Conservation (phyloP, 2,113 vertebrate species). For the Arenaria interpres region DNA sequence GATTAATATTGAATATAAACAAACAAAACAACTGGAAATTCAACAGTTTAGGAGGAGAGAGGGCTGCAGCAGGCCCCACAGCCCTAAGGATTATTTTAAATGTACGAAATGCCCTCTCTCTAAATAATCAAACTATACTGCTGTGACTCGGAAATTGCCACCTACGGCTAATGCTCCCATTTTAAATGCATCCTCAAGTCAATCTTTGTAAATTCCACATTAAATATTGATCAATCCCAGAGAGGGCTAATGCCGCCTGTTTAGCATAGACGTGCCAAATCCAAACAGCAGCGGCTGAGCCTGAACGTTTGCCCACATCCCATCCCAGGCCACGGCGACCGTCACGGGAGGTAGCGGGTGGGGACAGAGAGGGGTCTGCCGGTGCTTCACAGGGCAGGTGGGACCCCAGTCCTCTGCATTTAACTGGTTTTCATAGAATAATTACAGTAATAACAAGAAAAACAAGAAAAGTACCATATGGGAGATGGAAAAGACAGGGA, state of each 20-base stretch:
- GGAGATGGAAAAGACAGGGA: background rate
- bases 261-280: conserved; percentile 50
- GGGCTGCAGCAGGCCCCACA: background rate
- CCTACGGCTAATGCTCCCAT: conserved; percentile 77
- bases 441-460: background rate
- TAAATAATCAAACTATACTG: conserved; percentile 52
- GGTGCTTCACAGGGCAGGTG: background rate
- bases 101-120: conserved; percentile 9
- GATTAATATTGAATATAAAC: background rate
- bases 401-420: background rate
- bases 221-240: conserved; percentile 81
- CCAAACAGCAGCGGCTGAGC: background rate
- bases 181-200: conserved; percentile 77
- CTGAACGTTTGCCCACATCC: background rate
- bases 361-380: background rate
- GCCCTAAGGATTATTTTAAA: background rate
- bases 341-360: accelerated
- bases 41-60: conserved; percentile 8
- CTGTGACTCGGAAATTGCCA: conserved; percentile 75
- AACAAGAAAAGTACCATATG: background rate
- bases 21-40: background rate
- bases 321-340: background rate
- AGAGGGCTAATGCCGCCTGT: conserved; percentile 53
- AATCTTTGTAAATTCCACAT: conserved; percentile 79
- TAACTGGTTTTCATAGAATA: background rate